These are phyloP conservation scores for Calosoma granatense DNA, from an alignment of 1,140 invertebrate genomes.

Conservation along the genomic window DNA sequence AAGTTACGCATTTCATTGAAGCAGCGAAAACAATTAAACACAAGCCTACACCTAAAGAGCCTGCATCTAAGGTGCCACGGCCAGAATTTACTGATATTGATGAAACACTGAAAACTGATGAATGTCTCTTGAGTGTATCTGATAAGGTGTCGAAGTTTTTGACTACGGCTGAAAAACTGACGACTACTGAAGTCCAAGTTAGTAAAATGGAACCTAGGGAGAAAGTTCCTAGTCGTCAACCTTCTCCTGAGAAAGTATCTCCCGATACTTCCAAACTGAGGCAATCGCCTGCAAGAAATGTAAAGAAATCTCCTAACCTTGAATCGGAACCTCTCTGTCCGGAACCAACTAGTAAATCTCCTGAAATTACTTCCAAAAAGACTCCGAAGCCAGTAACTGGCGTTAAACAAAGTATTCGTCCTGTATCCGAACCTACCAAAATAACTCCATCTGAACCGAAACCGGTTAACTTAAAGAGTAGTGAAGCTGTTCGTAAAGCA, in stretches of 20 bases:
- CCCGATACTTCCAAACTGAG: background rate
- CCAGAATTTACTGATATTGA: conserved; percentile 41
- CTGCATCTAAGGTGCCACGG: conserved; percentile 36
- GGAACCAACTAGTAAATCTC: background rate
- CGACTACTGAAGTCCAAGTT: conserved; percentile 18
- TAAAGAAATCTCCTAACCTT: background rate
- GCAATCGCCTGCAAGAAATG: background rate
- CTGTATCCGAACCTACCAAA: conserved; percentile 15
- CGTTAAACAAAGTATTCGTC: conserved; percentile 15
- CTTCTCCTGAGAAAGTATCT: conserved; percentile 10
- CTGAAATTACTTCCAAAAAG: background rate
- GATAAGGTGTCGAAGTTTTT: conserved; percentile 51
- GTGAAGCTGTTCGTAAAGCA: conserved; percentile 50
- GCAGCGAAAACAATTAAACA: conserved; percentile 29
- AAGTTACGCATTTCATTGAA: conserved; percentile 41
- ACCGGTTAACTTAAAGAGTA: conserved; percentile 37
- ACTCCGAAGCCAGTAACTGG: conserved; percentile 9
- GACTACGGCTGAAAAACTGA: conserved; percentile 44
- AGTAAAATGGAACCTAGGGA: conserved; percentile 12
- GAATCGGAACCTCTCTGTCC: conserved; percentile 5
- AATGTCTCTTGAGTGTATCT: conserved; percentile 46
- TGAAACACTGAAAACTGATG: conserved; percentile 41
- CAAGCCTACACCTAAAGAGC: conserved; percentile 21
- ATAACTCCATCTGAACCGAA: conserved; percentile 15
- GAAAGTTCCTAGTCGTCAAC: background rate